Evolutionary conservation across 2,888 invertebrate genomes (phyloP), one percentile per base, ranked within the genome.

Genomic region (Aleiodes alternator): DNA sequence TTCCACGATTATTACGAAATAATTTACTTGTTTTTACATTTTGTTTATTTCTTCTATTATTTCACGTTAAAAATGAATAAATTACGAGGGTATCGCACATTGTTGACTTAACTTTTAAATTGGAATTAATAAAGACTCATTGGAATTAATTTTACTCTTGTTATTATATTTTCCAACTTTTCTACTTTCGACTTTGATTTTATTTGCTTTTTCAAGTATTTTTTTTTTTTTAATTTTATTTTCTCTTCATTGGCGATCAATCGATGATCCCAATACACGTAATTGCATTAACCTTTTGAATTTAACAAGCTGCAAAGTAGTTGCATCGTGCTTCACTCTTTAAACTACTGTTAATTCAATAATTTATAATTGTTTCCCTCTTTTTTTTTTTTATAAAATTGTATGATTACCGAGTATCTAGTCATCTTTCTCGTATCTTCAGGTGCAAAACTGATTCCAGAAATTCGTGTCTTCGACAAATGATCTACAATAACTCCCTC

Each of bases 321-420:
- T 34, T 34, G 4, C 7, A 43, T 43, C 9, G 38, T 38, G 8
- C 9, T 43, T 43, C 43, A 34, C 4, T 34, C 34, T 34, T 34
- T 34, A 34, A 34, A 34, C 23, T 23, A 23, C 23, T 23, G 1
- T 23, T 23, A 53, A 9, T 53, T 14, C n/a, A 11, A 5, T 53
- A 53, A 9, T 14, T 14, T 53, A 5, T 2, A 14, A 14, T 11
- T 53, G 9, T 23, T 23, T 23, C 2, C 23, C 23, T 23, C 2
- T 23, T 7, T 55, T 23, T 23, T 7, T 55, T 55, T 43, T 16
- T n/a, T n/a, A 55, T 6, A 4, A 55, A 14, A 55, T n/a, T n/a
- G 11, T 55, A n/a, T 55, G 69, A 86, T 88, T 86, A 88, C 88
- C 87, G 87, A 84, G 73, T 88, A 88, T 84, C 82, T 84, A 16